Conservation (phyloP, 2,113 vertebrate genomes). For the Melanerpes formicivorus region DNA sequence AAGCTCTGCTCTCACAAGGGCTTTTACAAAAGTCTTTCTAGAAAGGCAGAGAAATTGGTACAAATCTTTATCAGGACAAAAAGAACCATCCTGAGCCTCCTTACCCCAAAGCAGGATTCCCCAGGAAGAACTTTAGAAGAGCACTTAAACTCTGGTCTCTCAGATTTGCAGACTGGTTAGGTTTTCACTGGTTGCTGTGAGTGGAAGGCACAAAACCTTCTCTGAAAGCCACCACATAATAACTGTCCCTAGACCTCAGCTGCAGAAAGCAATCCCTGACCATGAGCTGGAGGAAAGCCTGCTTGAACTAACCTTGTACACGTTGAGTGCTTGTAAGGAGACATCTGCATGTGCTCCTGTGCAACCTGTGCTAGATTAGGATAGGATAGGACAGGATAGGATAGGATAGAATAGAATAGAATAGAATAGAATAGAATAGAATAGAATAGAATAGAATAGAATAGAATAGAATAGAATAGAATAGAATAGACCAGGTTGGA, state of each 20-base stretch:
- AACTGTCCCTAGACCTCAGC: neutral
- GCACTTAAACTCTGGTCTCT: neutral
- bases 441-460: too few species aligned
- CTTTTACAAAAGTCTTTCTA: neutral
- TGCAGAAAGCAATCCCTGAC: neutral
- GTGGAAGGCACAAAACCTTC: neutral
- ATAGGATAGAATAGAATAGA: too few species aligned
- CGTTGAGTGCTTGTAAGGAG: neutral
- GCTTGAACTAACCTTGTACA: neutral
- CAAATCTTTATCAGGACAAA: neutral
- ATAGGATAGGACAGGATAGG: too few species aligned
- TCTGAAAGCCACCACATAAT: neutral
- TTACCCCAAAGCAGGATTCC: neutral
- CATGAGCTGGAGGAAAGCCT: neutral
- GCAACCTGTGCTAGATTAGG: too few species aligned
- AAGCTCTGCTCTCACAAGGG: neutral
- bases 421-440: too few species aligned
- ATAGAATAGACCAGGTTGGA: too few species aligned
- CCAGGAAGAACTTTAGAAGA: neutral
- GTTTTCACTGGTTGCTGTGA: neutral
- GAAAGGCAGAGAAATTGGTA: neutral
- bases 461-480: too few species aligned
- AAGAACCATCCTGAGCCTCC: neutral
- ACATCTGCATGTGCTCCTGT: too few species aligned
- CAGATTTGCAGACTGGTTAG: neutral